Evolutionary conservation across 2,113 vertebrate species (phyloP).

Genomic region (Scomber scombrus): DNA sequence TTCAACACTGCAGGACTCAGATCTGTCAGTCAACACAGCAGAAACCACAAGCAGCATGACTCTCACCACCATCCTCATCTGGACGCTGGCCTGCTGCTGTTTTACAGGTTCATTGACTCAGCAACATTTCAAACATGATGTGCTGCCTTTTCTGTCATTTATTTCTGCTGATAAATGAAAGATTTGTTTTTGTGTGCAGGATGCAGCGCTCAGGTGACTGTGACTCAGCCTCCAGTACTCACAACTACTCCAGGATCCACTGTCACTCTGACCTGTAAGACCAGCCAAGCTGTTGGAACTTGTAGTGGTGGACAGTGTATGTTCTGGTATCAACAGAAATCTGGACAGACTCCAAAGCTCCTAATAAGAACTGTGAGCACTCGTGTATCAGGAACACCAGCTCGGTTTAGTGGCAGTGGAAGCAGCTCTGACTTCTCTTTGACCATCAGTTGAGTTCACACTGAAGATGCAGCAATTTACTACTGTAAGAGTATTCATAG

Average conservation of each 20-base stretch:
- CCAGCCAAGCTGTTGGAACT: too few relatives aligned
- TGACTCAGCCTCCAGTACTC: too few relatives aligned
- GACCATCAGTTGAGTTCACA: slow-evolving; percentile 32
- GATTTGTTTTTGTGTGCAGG: too few relatives aligned
- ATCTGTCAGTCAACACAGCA: slow-evolving; percentile 47
- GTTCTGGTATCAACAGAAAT: too few relatives aligned
- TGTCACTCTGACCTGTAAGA: too few relatives aligned
- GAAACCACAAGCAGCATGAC: slow-evolving; percentile 59
- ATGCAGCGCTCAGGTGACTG: too few relatives aligned
- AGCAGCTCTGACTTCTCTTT: slow-evolving; percentile 16
- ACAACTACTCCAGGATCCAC: too few relatives aligned
- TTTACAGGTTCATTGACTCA: slow-evolving; percentile 49
- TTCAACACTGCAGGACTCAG: slow-evolving; percentile 61
- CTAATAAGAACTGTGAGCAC: not conserved
- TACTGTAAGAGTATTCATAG: slow-evolving; percentile 43
- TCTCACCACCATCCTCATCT: slow-evolving; percentile 60
- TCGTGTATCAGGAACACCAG: not conserved
- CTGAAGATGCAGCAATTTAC: slow-evolving; percentile 20
- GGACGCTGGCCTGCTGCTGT: slow-evolving; percentile 53
- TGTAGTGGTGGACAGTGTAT: not conserved
- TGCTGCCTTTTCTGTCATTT: slow-evolving; percentile 37
- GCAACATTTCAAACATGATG: slow-evolving; percentile 17
- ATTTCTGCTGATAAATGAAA: slow-evolving; percentile 20
- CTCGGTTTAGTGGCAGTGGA: slow-evolving; percentile 54
- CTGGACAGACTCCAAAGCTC: slow-evolving; percentile 52